These are phyloP conservation scores for Heptranchias perlo DNA, from an alignment of 2,113 vertebrate species.

Conservation along the genomic window DNA sequence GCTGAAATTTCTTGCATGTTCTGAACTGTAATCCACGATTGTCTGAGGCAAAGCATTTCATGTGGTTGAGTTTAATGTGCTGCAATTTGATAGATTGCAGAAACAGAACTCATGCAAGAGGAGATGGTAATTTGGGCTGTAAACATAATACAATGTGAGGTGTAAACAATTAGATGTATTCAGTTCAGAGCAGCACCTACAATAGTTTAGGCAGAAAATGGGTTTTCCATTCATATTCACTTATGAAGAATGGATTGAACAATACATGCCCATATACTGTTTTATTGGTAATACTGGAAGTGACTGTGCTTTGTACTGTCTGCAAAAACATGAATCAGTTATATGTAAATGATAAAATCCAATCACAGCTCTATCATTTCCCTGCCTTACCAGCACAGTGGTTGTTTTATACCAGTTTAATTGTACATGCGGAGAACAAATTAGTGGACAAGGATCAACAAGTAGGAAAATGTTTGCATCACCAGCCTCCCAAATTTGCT, in stretches of 20 bases:
- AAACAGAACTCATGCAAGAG: not conserved
- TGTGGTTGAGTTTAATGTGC: not conserved
- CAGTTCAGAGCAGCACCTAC: not conserved
- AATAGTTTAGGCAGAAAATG: not conserved
- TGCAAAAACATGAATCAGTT: not conserved
- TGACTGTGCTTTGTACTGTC: not conserved
- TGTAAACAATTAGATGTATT: not conserved
- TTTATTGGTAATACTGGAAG: not conserved
- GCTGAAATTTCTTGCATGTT: not conserved
- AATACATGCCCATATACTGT: not conserved
- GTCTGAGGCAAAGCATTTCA: not conserved
- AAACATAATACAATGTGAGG: not conserved
- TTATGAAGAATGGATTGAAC: not conserved
- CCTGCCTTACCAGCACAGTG: not conserved
- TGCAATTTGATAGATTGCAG: not conserved
- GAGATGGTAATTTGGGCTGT: not conserved
- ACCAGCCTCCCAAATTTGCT: not conserved
- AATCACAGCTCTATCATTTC: not conserved
- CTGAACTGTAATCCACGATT: not conserved
- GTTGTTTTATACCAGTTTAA: not conserved
- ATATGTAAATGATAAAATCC: not conserved
- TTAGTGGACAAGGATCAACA: not conserved
- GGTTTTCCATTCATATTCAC: not conserved
- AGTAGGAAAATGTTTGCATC: not conserved
- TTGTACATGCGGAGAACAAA: not conserved